Evolutionary conservation across 2,888 invertebrate species (phyloP).

Genomic region (Lithosia quadra): DNA sequence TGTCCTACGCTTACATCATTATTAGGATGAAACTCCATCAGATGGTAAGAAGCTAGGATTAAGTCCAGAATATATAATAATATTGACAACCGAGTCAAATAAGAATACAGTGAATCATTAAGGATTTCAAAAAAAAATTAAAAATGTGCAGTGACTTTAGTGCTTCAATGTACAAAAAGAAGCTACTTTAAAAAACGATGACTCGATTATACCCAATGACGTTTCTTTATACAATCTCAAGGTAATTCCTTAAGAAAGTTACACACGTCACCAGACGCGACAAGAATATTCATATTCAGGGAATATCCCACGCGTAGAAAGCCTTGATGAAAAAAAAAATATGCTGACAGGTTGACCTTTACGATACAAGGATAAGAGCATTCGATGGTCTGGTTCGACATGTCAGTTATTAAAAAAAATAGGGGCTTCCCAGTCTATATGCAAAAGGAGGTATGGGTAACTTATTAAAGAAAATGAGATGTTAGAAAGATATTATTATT

Average conservation of each 20-base stretch:
- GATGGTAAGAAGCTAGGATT: too few relatives aligned
- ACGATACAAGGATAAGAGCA: conserved; percentile 35
- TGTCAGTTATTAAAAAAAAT: neutral
- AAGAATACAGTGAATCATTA: too few relatives aligned
- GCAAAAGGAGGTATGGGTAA: too few relatives aligned
- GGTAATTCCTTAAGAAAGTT: conserved; percentile 2
- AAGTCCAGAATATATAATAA: too few relatives aligned
- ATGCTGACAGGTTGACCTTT: conserved; percentile 34
- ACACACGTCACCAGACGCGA: neutral
- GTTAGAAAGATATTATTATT: too few relatives aligned
- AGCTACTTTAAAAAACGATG: neutral
- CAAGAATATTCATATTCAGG: conserved; percentile 12
- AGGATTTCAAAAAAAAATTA: too few relatives aligned
- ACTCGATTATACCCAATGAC: neutral
- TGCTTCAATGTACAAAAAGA: neutral
- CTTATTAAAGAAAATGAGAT: too few relatives aligned
- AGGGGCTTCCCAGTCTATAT: too few relatives aligned
- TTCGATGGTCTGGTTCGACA: neutral
- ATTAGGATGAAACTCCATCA: too few relatives aligned
- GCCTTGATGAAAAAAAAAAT: neutral
- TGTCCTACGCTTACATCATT: too few relatives aligned
- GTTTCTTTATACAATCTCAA: neutral
- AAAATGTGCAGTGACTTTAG: neutral
- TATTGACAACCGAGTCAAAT: too few relatives aligned
- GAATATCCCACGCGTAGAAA: conserved; percentile 15